Percentiles rank a stretch among this genome's conserved stretches.
phyloP scores from a whole-genome alignment of 2,888 invertebrate genomes.

The Antitype chi region DNA sequence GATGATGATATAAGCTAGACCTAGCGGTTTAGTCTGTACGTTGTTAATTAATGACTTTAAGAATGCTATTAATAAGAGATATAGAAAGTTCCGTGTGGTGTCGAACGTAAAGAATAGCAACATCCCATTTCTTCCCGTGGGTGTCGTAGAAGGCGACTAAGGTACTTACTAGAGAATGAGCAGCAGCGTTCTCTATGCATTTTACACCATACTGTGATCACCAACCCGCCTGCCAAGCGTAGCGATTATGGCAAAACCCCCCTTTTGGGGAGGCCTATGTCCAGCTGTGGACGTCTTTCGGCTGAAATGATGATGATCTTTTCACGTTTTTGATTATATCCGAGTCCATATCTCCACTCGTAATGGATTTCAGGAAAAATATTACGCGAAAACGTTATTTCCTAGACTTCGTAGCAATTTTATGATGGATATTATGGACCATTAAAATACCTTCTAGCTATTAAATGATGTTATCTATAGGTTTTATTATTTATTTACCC shows the following conservation, averaged over 20 bases:
- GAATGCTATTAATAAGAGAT: not conserved
- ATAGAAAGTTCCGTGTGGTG: no score
- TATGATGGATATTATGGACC: constrained; percentile 30
- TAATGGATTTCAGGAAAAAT: constrained; percentile 6
- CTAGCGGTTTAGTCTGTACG: not conserved
- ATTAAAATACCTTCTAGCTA: constrained; percentile 39
- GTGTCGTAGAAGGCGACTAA: no score
- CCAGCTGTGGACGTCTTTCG: no score
- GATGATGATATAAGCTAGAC: not conserved
- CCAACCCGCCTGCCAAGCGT: no score
- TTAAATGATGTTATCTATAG: constrained; percentile 36
- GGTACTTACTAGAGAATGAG: no score
- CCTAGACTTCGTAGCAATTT: constrained; percentile 20
- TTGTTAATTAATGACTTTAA: not conserved
- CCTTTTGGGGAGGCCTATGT: no score
- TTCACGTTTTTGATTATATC: constrained; percentile 6
- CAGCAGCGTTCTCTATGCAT: no score
- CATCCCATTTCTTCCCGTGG: no score
- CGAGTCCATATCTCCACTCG: not conserved
- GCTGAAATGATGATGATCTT: no score
- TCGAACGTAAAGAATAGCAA: no score
- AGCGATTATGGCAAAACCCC: no score
- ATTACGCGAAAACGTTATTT: constrained; percentile 20
- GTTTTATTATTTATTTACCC: constrained; percentile 57
- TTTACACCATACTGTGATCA: no score